Percentiles rank a stretch among this genome's conserved stretches.
These are phyloP conservation scores for Listrodromus nycthemerus DNA, from an alignment of 2,888 invertebrate genomes.

Conservation along the genomic window DNA sequence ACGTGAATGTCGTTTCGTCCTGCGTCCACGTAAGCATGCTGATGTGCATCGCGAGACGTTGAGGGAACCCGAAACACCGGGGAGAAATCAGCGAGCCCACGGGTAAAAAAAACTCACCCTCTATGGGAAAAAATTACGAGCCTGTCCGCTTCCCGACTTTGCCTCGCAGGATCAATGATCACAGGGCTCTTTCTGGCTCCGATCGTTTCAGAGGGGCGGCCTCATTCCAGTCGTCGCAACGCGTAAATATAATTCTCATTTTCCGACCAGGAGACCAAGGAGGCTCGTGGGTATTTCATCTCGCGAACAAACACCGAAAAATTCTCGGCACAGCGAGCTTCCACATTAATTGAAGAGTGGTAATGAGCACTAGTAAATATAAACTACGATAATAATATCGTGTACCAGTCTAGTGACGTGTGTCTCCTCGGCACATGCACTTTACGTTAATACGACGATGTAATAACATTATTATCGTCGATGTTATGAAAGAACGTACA, in stretches of 20 bases:
- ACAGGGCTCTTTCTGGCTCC: conserved; percentile 36
- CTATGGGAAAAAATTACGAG: conserved; percentile 34
- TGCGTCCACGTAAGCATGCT: not conserved
- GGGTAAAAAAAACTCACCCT: conserved; percentile 30
- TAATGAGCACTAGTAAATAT: not conserved
- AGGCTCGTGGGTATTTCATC: conserved; percentile 47
- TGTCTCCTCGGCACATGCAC: not conserved
- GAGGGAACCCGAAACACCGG: not conserved
- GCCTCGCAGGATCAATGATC: conserved; percentile 52
- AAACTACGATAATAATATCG: not conserved
- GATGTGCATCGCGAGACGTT: not conserved
- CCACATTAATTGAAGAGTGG: conserved; percentile 40
- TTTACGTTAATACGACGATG: not conserved
- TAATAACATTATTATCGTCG: not conserved
- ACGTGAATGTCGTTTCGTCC: not conserved
- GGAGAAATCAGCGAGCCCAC: not conserved
- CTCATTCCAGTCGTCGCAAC: conserved; percentile 20
- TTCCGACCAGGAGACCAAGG: conserved; percentile 43
- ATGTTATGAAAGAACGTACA: not conserved
- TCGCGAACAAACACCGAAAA: conserved; percentile 44
- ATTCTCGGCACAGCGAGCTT: conserved; percentile 14
- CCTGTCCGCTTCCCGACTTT: conserved; percentile 17
- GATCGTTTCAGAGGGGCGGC: conserved; percentile 15
- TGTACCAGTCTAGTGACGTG: not conserved
- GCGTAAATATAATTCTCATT: conserved; percentile 61